Evolutionary conservation across 2,113 vertebrate species (phyloP).

Genomic region (Tor tambroides): DNA sequence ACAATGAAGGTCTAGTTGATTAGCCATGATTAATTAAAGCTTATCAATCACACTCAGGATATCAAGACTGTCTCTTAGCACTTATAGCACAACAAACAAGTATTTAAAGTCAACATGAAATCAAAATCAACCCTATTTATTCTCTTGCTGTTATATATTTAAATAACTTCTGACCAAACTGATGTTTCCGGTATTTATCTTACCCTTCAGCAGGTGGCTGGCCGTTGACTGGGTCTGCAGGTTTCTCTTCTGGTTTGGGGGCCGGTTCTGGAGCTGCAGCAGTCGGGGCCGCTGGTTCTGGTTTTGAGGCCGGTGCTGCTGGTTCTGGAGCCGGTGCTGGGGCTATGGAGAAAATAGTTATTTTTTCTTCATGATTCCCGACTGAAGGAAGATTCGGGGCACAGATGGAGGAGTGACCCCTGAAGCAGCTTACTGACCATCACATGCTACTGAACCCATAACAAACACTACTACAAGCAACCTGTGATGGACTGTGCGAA

Average conservation of each 20-base stretch:
- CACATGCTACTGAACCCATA: slow-evolving; percentile 2
- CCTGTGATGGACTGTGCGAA: not conserved
- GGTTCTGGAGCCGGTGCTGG: not conserved
- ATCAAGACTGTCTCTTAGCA: not conserved
- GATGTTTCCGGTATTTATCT: not conserved
- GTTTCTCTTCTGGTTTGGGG: slow-evolving; percentile 44
- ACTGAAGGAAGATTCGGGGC: not conserved
- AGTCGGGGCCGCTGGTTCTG: no score
- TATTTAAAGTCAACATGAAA: not conserved
- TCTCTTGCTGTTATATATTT: not conserved
- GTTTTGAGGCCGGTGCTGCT: no score
- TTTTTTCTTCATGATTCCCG: not conserved
- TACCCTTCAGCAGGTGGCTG: slow-evolving; percentile 46
- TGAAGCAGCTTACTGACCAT: not conserved
- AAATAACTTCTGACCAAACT: not conserved
- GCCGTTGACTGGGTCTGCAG: not conserved
- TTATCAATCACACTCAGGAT: not conserved
- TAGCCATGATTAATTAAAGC: slow-evolving; percentile 48
- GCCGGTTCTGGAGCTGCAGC: slow-evolving; percentile 9
- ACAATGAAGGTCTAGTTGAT: slow-evolving; percentile 58
- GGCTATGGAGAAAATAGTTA: slow-evolving; percentile 1
- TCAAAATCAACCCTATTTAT: not conserved
- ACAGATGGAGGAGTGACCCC: slow-evolving; percentile 8
- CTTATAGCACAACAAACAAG: not conserved
- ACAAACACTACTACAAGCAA: not conserved